Evolutionary conservation across 2,797 vertebrate genomes (phyloP), one percentile per base, ranked within the genome.

Genomic region (Pantherophis vulpinus): DNA sequence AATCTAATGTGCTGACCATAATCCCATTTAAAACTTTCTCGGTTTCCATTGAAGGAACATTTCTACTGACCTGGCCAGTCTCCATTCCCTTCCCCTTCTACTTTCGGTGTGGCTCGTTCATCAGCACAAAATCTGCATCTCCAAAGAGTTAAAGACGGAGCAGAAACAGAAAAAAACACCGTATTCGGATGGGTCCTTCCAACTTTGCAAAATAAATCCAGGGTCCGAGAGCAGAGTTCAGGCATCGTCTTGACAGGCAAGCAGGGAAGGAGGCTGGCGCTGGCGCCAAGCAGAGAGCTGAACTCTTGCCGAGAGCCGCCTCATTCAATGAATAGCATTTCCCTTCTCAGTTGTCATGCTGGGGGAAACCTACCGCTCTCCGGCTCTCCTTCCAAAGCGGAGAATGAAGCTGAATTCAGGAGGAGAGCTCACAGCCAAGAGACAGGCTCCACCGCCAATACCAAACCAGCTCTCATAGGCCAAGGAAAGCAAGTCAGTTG

Each of bases 251-350:
- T 97, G 97, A 97, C 97, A 98, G 97, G 96, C 96, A 95, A 95
- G 86, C 90, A 94, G 90, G 95, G 96, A 79, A 95, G 60, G 96
- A 42, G 93, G 92, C 90, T 88, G 95, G 96, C 91, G 86, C 96
- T 94, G 96, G 96, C 97, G 97, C 97, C 97, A 97, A 97, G 97
- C 97, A 95, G 96, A 95, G 95, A 91, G 94, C 96, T 23, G 97
- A 96, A 93, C 96, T 32, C 96, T 97, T 58, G 97, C 97, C 94
- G 89, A 90, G 94, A 63, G 60, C 42, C 27, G 94, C 94, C 96
- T 96, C 97, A 95, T 97, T 98, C 97, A 98, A 97, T 98, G 97
- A 98, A 97, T 97, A 97, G 98, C 96, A 96, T 98, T 97, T 98
- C 97, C 74, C 97, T 98, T 98, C 97, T 97, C 97, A 97, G 97